Percentiles rank a stretch among this genome's conserved stretches.
Conservation (phyloP, 1,140 invertebrate genomes). For the Bombus confusus region DNA sequence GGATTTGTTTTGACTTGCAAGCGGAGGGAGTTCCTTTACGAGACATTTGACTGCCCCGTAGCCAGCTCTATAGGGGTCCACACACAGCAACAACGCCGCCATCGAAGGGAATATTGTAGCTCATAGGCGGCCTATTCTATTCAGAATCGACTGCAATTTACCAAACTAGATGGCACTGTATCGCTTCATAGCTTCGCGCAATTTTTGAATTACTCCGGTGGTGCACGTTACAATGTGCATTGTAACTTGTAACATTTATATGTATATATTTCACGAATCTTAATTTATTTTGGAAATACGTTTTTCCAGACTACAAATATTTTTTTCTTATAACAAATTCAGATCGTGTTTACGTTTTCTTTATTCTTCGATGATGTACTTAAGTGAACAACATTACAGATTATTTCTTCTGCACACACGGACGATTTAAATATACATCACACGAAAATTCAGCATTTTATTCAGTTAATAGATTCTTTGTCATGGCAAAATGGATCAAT, state of each 20-base stretch:
- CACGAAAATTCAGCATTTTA: too few species aligned
- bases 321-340: neutral
- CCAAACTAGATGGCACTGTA: neutral
- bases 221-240: too few species aligned
- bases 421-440: neutral
- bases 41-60: slow-evolving; percentile 73
- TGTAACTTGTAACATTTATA: too few species aligned
- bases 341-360: neutral
- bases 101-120: slow-evolving; percentile 47
- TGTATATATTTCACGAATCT: too few species aligned
- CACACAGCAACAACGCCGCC: slow-evolving; percentile 61
- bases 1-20: slow-evolving; percentile 71
- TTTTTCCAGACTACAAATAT: too few species aligned
- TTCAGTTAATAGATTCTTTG: neutral
- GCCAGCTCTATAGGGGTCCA: slow-evolving; percentile 59
- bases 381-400: neutral
- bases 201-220: neutral
- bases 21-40: slow-evolving; percentile 66
- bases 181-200: neutral
- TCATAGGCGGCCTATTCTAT: neutral
- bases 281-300: too few species aligned
- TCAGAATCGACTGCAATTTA: neutral
- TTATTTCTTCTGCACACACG: neutral
- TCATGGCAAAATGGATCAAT: neutral
- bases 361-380: neutral